Conservation (phyloP, 1,140 invertebrate genomes). For the Oedothorax gibbosus region DNA sequence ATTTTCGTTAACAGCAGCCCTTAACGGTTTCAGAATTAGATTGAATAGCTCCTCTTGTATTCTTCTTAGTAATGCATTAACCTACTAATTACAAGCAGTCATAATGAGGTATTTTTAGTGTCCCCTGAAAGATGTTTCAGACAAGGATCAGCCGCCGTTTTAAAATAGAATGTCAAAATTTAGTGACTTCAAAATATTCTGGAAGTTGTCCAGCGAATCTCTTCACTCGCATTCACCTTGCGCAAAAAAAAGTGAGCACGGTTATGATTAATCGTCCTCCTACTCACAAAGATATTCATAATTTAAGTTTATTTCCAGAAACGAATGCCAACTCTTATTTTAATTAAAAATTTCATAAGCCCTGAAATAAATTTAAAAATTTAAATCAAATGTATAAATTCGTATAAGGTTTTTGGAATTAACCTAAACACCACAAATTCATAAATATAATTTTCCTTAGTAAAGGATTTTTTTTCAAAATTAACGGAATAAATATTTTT, state of each 20-base stretch:
- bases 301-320: neutral
- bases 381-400: no score
- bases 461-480: no score
- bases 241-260: no score
- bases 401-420: neutral
- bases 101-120: constrained; percentile 49
- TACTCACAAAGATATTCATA: neutral
- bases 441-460: no score
- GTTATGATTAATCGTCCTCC: constrained; percentile 28
- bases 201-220: constrained; percentile 34
- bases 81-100: constrained; percentile 18
- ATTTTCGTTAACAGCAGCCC: constrained; percentile 7
- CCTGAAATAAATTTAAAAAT: no score
- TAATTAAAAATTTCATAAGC: neutral
- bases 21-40: neutral
- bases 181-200: constrained; percentile 34
- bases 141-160: constrained; percentile 7
- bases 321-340: neutral
- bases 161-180: constrained; percentile 57
- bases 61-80: constrained; percentile 31
- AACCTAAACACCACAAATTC: neutral
- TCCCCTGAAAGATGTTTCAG: constrained; percentile 19
- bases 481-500: no score
- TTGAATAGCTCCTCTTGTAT: constrained; percentile 12
- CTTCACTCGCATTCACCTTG: neutral